These are phyloP conservation scores for Sphaeridia pumilis DNA, from an alignment of 2,888 invertebrate genomes.

Conservation along the genomic window DNA sequence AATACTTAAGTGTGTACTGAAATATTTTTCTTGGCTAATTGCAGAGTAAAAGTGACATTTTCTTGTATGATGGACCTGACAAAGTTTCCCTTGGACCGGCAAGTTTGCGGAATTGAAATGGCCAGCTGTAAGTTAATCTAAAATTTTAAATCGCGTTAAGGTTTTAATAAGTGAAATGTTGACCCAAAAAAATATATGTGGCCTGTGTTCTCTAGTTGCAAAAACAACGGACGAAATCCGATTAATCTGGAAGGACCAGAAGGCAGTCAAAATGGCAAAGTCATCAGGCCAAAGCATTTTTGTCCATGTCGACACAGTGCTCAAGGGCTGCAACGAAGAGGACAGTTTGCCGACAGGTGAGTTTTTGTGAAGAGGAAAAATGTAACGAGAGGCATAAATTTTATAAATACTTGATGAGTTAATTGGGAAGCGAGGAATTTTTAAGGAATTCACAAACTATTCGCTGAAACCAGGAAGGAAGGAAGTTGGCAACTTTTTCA, in stretches of 20 bases:
- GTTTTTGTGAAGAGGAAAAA: no score
- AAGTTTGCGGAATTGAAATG: constrained; percentile 46
- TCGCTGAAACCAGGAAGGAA: no score
- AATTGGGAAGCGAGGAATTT: no score
- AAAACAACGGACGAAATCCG: constrained; percentile 43
- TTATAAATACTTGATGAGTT: no score
- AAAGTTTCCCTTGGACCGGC: constrained; percentile 45
- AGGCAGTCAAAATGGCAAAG: constrained; percentile 41
- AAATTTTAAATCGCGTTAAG: no score
- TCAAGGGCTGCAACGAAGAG: constrained; percentile 25
- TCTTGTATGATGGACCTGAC: constrained; percentile 49
- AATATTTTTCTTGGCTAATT: no score
- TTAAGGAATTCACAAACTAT: no score
- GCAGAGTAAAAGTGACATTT: constrained; percentile 46
- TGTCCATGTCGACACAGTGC: constrained; percentile 40
- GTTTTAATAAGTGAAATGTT: no score
- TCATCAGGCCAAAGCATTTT: constrained; percentile 43
- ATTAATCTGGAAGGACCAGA: constrained; percentile 40
- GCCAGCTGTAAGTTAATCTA: constrained; percentile 47
- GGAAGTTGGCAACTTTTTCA: no score
- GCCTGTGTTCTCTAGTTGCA: constrained; percentile 41
- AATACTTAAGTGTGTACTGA: no score
- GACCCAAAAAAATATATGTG: no score
- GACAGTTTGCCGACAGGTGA: constrained; percentile 28
- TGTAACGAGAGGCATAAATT: no score